Conservation (phyloP, 2,797 vertebrate genomes). For the Liasis olivaceus region DNA sequence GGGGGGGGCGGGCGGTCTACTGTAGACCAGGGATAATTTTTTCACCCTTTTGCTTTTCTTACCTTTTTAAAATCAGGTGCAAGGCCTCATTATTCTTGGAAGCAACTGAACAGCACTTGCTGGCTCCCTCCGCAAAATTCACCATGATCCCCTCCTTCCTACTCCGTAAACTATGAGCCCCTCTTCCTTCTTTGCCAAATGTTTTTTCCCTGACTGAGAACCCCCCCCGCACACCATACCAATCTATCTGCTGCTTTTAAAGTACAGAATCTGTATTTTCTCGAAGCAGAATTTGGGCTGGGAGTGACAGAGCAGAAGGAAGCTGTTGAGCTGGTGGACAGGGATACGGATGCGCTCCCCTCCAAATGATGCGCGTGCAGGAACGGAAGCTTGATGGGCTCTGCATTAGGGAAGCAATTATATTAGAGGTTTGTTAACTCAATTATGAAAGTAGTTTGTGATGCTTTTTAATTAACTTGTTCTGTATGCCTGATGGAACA, state of each 20-base stretch:
- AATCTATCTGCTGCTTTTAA: background rate
- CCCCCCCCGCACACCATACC: too few species aligned
- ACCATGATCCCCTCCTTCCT: background rate
- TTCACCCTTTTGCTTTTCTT: too few species aligned
- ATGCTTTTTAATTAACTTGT: slow-evolving; percentile 38
- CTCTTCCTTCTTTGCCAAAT: background rate
- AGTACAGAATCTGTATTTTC: background rate
- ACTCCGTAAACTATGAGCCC: background rate
- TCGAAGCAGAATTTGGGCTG: background rate
- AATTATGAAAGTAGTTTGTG: slow-evolving; percentile 41
- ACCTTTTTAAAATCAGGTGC: too few species aligned
- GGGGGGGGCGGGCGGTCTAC: too few species aligned
- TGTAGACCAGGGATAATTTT: too few species aligned
- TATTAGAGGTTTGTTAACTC: slow-evolving; percentile 40
- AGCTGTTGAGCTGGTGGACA: background rate
- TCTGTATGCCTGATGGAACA: background rate
- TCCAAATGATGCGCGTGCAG: too few species aligned
- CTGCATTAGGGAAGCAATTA: slow-evolving; percentile 38
- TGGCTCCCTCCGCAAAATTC: background rate
- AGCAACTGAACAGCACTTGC: background rate
- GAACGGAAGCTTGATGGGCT: background rate
- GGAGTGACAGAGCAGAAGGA: background rate
- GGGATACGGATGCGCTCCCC: fast-evolving
- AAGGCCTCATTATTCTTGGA: too few species aligned
- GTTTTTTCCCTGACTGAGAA: too few species aligned